Conservation (phyloP, 2,797 vertebrate genomes). For the Hemibagrus guttatus region DNA sequence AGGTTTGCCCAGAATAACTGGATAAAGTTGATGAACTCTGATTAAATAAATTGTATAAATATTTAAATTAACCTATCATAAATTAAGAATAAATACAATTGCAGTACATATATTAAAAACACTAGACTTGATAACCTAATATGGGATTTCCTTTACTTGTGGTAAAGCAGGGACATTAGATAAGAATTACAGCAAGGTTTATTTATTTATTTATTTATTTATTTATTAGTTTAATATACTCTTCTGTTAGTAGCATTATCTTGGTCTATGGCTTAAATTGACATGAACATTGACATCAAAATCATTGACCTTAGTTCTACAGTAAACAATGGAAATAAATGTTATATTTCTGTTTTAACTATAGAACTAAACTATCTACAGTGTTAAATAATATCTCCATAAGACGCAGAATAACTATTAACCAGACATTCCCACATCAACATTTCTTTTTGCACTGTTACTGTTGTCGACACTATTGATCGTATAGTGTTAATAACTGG, state of each 20-base stretch:
- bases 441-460: constrained; percentile 57
- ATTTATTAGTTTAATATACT: not conserved
- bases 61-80: not conserved
- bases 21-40: not conserved
- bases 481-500: constrained; percentile 67
- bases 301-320: not conserved
- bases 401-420: constrained; percentile 17
- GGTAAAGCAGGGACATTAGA: not conserved
- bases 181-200: not conserved
- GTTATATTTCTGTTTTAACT: not conserved
- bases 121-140: not conserved
- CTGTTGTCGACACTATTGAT: constrained; percentile 61
- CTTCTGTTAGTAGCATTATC: not conserved
- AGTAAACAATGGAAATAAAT: not conserved
- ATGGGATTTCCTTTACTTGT: not conserved
- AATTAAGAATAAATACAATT: not conserved
- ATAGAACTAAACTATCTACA: not conserved
- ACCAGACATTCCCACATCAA: constrained; percentile 60
- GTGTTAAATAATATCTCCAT: not conserved
- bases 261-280: not conserved
- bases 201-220: not conserved
- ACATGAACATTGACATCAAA: too few relatives aligned
- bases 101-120: not conserved
- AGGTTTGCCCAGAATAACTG: not conserved
- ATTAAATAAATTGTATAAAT: too few relatives aligned